Base-by-base conservation (phyloP, 2,888 invertebrate genomes). In the Callyntrura sp. region DNA sequence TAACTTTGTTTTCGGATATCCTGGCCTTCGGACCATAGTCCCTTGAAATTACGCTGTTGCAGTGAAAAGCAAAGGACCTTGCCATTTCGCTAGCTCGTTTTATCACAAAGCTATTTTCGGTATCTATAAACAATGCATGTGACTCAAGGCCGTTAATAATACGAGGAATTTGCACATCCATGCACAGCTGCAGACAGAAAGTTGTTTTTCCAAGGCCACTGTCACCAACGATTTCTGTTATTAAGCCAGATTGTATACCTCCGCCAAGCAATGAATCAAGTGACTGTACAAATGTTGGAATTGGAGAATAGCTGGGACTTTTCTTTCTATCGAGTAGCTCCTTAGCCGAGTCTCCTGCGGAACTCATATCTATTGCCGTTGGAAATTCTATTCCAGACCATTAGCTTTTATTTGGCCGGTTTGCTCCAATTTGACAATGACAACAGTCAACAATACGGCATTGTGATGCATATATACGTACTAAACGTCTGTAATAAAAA, bases 141-240 rank as follows among this genome's bases (percentile, higher is more conserved):
- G 86, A 57, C 2, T 91, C 90, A 9, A 86, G 51, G 20, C 92
- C 93, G 5, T 81, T 62, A 11, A 92, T 82, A 6, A 35, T 2
- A 0, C 35, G 65, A 17, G 91, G 91, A 65, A 91, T 90, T 79
- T 92, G 92, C 0, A 91, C 90, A 85, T 91, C 73, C n/a, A 92
- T 55, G 55, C 90, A 91, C 0, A 92, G 78, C 43, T 92, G 92
- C 23, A 83, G 83, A 55, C 92, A 93, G 9, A 93, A 62, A 2
- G 92, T 92, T 1, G 92, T 93, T 65, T 93, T 93, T 17, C 93
- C 93, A 6, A 89, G 20, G 4, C 92, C 92, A 51, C 90, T 91
- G n/a, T 70, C 90, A 11, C 92, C 92, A 57, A 90, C 91, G 17
- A 93, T 78, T 90, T 93, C 93, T 3, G 93, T 93, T 14, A 93